Percentiles rank a stretch among this genome's conserved stretches.
These are phyloP conservation scores for Anser cygnoides DNA, from an alignment of 2,113 vertebrate genomes.

Conservation along the genomic window DNA sequence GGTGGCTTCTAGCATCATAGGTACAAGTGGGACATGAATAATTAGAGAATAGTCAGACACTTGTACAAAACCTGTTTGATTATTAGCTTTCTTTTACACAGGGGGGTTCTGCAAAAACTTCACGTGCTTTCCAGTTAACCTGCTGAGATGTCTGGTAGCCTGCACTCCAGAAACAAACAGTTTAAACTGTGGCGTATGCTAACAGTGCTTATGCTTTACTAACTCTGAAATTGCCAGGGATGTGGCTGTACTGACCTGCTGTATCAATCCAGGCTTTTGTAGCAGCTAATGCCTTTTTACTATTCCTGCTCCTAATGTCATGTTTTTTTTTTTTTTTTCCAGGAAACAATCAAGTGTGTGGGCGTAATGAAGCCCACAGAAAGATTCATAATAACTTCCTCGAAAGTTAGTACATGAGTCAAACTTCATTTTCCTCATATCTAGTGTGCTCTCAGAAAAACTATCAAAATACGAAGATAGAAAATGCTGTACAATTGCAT, in stretches of 20 bases:
- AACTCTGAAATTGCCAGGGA: neutral
- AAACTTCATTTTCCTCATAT: neutral
- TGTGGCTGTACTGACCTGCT: neutral
- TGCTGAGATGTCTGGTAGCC: neutral
- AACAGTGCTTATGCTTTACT: neutral
- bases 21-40: neutral
- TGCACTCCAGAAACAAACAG: neutral
- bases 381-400: neutral
- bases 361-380: neutral
- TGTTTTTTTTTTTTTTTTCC: neutral
- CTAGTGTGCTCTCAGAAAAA: neutral
- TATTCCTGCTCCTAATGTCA: neutral
- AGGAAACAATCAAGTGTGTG: neutral
- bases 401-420: neutral
- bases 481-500: neutral
- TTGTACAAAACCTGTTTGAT: neutral
- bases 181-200: accelerated
- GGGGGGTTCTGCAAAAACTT: neutral
- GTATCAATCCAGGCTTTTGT: neutral
- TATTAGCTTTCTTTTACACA: neutral
- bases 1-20: neutral
- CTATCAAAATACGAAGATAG: neutral
- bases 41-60: neutral
- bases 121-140: neutral
- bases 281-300: neutral